Percentiles rank a stretch among this genome's conserved stretches.
Evolutionary conservation across 2,888 invertebrate species (phyloP).

Genomic region (Trypoxylon attenuatum): DNA sequence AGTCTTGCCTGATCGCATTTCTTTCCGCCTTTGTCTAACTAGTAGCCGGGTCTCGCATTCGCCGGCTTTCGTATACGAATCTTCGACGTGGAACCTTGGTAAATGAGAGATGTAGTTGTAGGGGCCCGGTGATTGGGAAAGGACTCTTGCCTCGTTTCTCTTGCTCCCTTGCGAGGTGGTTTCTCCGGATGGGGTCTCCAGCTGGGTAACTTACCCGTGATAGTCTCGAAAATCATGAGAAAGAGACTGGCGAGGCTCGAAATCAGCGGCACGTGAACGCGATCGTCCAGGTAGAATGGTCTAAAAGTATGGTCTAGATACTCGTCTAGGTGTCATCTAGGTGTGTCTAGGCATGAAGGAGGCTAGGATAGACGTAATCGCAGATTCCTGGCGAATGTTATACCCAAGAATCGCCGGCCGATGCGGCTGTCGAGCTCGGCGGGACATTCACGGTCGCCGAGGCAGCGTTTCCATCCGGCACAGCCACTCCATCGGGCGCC

Average conservation of each 20-base stretch:
- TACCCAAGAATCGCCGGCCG: slow-evolving; percentile 77
- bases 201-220: too few species aligned
- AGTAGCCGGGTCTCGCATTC: too few species aligned
- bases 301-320: too few species aligned
- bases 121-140: not conserved
- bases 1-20: too few species aligned
- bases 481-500: slow-evolving; percentile 51
- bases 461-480: slow-evolving; percentile 51
- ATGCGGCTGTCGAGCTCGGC: slow-evolving; percentile 66
- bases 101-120: too few species aligned
- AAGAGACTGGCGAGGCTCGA: not conserved
- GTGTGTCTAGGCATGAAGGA: slow-evolving; percentile 18
- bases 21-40: too few species aligned
- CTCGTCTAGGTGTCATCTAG: too few species aligned
- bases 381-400: slow-evolving; percentile 55
- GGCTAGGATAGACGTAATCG: slow-evolving; percentile 7
- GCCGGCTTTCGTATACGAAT: too few species aligned
- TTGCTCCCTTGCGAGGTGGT: not conserved
- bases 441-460: slow-evolving; percentile 65
- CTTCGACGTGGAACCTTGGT: too few species aligned
- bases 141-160: not conserved
- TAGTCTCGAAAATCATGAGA: too few species aligned
- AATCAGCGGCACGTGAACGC: not conserved
- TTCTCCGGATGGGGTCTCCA: too few species aligned
- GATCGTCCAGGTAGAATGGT: too few species aligned